Evolutionary conservation across 1,140 invertebrate genomes (phyloP).

Genomic region (Vollenhovia emeryi): DNA sequence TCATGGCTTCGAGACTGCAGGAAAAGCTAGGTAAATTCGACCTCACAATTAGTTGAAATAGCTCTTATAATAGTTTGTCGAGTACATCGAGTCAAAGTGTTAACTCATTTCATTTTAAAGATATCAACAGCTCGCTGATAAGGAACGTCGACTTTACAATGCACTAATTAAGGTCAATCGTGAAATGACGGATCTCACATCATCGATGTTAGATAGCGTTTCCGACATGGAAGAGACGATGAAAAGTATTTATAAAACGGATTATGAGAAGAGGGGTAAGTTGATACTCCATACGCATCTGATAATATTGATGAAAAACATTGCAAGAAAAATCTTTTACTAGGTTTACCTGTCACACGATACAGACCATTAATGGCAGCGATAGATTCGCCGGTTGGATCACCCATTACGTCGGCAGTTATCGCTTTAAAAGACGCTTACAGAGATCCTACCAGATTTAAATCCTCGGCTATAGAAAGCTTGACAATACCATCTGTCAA

Average conservation of each 20-base stretch:
- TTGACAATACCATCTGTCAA: slow-evolving; percentile 81
- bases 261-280: slow-evolving; percentile 86
- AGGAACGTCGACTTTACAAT: slow-evolving; percentile 85
- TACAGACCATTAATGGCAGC: slow-evolving; percentile 83
- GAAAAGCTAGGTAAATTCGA: slow-evolving; percentile 61
- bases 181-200: slow-evolving; percentile 86
- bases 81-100: neutral
- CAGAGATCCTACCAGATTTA: slow-evolving; percentile 83
- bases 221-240: slow-evolving; percentile 87
- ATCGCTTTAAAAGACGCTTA: slow-evolving; percentile 81
- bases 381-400: slow-evolving; percentile 81
- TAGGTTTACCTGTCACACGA: slow-evolving; percentile 76
- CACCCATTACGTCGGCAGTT: slow-evolving; percentile 79
- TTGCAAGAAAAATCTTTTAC: slow-evolving; percentile 32
- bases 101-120: slow-evolving; percentile 69
- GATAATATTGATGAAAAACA: neutral
- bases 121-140: slow-evolving; percentile 86
- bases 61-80: no score
- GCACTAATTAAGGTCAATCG: slow-evolving; percentile 85
- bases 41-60: no score
- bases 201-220: slow-evolving; percentile 86
- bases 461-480: slow-evolving; percentile 78
- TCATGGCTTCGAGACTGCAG: slow-evolving; percentile 62
- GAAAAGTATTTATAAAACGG: slow-evolving; percentile 87
- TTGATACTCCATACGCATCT: neutral